These are phyloP conservation scores for Oryzias curvinotus DNA, from an alignment of 2,113 vertebrate genomes.

Conservation along the genomic window DNA sequence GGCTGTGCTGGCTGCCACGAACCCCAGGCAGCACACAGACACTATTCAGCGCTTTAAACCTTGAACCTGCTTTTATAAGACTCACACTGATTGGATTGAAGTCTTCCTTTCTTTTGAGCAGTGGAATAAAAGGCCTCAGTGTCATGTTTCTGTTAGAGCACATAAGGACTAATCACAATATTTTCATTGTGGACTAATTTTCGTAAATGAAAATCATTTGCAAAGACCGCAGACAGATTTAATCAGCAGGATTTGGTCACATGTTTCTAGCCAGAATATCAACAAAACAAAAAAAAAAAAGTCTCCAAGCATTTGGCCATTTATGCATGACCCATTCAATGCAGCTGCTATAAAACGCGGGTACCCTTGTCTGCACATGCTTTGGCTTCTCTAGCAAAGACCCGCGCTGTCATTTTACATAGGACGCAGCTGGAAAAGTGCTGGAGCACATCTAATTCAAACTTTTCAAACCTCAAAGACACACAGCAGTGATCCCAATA, in stretches of 20 bases:
- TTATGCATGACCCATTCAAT: conserved; percentile 36
- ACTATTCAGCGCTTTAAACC: conserved; percentile 43
- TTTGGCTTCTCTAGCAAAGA: conserved; percentile 39
- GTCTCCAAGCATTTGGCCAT: conserved; percentile 38
- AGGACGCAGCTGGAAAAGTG: conserved; percentile 71
- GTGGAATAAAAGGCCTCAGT: conserved; percentile 54
- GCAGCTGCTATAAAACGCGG: conserved; percentile 30
- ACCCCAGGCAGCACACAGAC: conserved; percentile 33
- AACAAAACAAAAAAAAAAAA: conserved; percentile 43
- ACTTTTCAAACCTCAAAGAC: conserved; percentile 61
- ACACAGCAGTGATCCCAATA: conserved; percentile 61
- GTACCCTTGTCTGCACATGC: conserved; percentile 21
- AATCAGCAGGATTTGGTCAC: conserved; percentile 59
- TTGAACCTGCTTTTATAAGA: conserved; percentile 42
- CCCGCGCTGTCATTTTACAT: conserved; percentile 64
- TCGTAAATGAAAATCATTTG: conserved; percentile 39
- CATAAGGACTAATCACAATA: conserved; percentile 64
- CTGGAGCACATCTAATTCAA: conserved; percentile 70
- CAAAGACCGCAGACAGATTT: conserved; percentile 54
- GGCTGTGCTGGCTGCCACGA: conserved; percentile 37
- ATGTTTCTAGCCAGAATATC: conserved; percentile 43
- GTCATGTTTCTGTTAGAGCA: conserved; percentile 69
- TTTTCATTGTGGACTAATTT: conserved; percentile 66
- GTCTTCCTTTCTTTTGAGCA: conserved; percentile 62
- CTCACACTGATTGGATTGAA: conserved; percentile 24